A percentile compares a stretch with the other conserved stretches of the same genome.
phyloP scores from a whole-genome alignment of 2,113 vertebrate genomes.

The Laticauda colubrina region DNA sequence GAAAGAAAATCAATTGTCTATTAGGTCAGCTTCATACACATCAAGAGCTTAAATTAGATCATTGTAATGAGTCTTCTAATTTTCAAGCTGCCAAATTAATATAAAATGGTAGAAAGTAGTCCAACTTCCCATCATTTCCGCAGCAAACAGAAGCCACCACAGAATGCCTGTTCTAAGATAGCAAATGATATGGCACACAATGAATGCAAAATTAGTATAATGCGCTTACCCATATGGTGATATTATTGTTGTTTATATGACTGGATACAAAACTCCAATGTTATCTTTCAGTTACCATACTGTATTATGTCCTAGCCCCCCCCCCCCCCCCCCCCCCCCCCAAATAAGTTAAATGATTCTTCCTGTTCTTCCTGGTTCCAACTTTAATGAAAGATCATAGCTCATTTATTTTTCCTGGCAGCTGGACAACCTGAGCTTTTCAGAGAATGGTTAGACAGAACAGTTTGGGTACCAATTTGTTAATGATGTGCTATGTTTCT shows the following conservation, averaged over 20 bases:
- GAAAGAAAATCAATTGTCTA: slow-evolving; percentile 83
- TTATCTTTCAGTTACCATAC: neutral
- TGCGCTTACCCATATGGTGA: neutral
- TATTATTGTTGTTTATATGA: neutral
- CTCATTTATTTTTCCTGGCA: neutral
- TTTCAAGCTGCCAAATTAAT: slow-evolving; percentile 58
- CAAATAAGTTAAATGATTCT: neutral
- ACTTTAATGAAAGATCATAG: neutral
- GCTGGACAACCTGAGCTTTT: neutral
- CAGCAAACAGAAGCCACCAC: neutral
- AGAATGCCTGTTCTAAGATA: neutral
- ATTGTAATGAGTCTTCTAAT: slow-evolving; percentile 64
- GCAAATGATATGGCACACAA: neutral
- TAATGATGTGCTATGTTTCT: neutral
- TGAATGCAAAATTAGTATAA: neutral
- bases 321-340: no score
- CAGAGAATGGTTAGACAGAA: neutral
- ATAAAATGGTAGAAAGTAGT: slow-evolving; percentile 63
- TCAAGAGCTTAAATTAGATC: slow-evolving; percentile 75
- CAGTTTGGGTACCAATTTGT: neutral
- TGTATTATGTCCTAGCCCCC: neutral
- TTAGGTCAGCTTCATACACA: slow-evolving; percentile 84
- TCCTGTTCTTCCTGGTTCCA: neutral
- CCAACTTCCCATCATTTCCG: slow-evolving; percentile 47
- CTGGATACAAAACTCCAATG: neutral